A percentile compares a stretch with the other conserved stretches of the same genome.
Evolutionary conservation across 2,113 vertebrate species (phyloP).

Genomic region (Triplophysa tibetana): DNA sequence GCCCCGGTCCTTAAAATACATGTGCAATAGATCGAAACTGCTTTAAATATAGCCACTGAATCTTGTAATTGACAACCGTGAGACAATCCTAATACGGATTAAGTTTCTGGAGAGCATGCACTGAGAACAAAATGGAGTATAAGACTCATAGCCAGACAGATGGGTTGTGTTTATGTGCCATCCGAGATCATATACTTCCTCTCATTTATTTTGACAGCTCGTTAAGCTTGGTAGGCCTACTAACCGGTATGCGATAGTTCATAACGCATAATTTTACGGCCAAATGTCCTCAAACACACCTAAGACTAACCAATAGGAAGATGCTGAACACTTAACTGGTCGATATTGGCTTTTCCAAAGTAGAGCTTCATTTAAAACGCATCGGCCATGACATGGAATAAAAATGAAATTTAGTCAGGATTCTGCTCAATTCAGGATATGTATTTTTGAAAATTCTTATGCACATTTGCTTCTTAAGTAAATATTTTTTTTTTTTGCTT

Average conservation of each 20-base stretch:
- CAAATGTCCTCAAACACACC: slow-evolving; percentile 6
- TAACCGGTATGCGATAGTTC: slow-evolving; percentile 2
- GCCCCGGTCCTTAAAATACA: no score
- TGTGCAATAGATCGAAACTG: background rate
- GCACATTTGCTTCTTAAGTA: no score
- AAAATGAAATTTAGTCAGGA: no score
- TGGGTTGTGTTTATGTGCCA: slow-evolving; percentile 14
- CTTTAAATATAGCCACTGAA: background rate
- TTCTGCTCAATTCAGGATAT: no score
- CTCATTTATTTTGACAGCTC: background rate
- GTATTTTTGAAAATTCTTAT: no score
- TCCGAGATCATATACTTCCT: slow-evolving; percentile 7
- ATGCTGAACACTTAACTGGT: background rate
- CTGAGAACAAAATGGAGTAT: background rate
- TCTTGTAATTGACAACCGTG: background rate
- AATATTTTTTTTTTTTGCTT: no score
- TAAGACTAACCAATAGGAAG: background rate
- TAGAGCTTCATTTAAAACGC: background rate
- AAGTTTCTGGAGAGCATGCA: slow-evolving; percentile 2
- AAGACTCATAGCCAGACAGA: background rate
- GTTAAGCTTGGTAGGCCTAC: background rate
- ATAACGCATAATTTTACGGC: background rate
- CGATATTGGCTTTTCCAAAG: background rate
- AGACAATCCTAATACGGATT: background rate
- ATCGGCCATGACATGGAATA: no score